Conservation (phyloP, 2,113 vertebrate species). For the Microcebus tavaratra region DNA sequence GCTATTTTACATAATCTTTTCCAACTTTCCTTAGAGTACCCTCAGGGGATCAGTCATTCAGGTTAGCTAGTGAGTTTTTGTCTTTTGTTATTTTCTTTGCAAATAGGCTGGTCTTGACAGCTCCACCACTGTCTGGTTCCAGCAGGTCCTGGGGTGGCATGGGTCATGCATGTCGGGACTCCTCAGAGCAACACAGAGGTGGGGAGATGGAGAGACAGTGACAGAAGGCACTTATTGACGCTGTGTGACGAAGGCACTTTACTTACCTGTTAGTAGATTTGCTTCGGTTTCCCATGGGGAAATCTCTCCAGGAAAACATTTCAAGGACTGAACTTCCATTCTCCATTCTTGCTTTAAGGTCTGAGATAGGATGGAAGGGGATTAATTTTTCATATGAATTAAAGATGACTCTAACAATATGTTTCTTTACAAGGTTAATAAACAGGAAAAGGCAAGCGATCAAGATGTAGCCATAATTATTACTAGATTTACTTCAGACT, state of each 20-base stretch:
- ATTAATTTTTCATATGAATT: slow-evolving; percentile 69
- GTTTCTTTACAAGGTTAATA: slow-evolving; percentile 66
- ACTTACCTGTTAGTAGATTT: background rate
- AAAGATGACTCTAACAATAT: slow-evolving; percentile 62
- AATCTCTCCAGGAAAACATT: slow-evolving; percentile 41
- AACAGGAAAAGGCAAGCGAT: slow-evolving; percentile 73
- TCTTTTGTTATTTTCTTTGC: slow-evolving; percentile 48
- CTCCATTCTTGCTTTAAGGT: slow-evolving; percentile 8
- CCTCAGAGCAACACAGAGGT: background rate
- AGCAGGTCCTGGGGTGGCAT: background rate
- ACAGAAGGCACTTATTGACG: background rate
- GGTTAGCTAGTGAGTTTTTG: slow-evolving; percentile 30
- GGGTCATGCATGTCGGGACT: background rate
- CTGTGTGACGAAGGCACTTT: background rate
- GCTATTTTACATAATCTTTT: slow-evolving; percentile 73
- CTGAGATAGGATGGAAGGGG: background rate
- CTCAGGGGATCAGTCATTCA: slow-evolving; percentile 50
- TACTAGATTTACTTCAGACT: slow-evolving; percentile 62
- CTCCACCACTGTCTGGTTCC: background rate
- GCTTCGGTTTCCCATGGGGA: slow-evolving; percentile 7
- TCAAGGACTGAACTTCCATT: background rate
- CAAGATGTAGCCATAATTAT: slow-evolving; percentile 68
- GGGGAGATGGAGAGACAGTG: background rate
- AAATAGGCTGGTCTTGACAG: background rate
- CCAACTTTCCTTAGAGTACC: slow-evolving; percentile 56